Conservation (phyloP, 2,888 invertebrate species). For the Operophtera brumata region DNA sequence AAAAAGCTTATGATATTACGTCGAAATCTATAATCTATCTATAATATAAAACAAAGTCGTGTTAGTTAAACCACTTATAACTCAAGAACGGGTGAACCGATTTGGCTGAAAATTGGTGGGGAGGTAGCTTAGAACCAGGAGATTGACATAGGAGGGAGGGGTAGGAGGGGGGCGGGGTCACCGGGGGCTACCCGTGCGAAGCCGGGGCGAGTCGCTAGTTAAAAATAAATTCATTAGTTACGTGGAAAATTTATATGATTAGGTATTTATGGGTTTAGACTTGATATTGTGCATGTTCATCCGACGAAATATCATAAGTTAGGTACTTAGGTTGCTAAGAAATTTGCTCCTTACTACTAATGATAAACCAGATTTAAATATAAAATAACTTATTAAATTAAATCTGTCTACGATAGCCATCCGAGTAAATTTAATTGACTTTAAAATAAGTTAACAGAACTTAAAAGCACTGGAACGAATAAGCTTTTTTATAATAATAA, state of each 20-base stretch:
- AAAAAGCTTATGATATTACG: background rate
- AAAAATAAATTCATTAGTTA: no score
- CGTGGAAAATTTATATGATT: background rate
- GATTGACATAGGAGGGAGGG: no score
- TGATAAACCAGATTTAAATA: conserved; percentile 19
- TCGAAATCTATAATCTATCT: no score
- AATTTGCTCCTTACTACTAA: background rate
- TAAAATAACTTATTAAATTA: conserved; percentile 29
- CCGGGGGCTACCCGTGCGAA: no score
- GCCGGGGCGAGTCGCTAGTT: no score
- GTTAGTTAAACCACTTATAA: no score
- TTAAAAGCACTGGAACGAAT: conserved; percentile 10
- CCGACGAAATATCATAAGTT: background rate
- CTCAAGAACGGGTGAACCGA: no score
- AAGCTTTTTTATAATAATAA: background rate
- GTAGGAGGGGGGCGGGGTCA: no score
- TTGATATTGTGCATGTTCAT: background rate
- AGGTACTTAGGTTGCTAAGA: background rate
- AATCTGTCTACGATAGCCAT: background rate
- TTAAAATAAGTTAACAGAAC: conserved; percentile 1
- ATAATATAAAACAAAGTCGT: no score
- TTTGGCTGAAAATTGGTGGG: no score
- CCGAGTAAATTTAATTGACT: conserved; percentile 5
- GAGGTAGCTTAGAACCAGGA: no score
- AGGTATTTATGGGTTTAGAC: background rate